These are phyloP conservation scores for Pogonocichla stellata DNA, from an alignment of 2,113 vertebrate genomes.

Conservation along the genomic window DNA sequence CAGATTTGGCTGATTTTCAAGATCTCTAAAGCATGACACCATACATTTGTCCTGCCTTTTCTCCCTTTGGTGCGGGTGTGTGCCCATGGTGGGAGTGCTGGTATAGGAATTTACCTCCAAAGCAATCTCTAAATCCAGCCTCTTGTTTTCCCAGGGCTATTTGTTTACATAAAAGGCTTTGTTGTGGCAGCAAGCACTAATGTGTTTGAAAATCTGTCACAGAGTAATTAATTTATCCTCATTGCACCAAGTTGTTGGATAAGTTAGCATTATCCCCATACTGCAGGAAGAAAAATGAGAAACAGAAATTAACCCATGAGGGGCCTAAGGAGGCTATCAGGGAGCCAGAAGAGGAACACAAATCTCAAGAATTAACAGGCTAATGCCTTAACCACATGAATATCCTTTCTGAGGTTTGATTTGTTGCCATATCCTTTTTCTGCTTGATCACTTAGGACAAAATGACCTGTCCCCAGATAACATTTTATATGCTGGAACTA, in stretches of 20 bases:
- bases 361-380: neutral
- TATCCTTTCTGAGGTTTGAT: conserved; percentile 55
- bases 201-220: conserved; percentile 18
- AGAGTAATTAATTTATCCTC: conserved; percentile 4
- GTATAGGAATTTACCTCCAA: conserved; percentile 1
- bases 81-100: neutral
- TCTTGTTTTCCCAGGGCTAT: conserved; percentile 21
- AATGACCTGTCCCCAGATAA: conserved; percentile 48
- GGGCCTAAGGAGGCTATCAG: neutral
- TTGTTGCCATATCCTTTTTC: conserved; percentile 41
- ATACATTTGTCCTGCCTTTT: neutral
- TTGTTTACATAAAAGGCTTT: conserved; percentile 34
- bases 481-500: conserved; percentile 37
- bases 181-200: neutral
- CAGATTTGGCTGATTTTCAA: conserved; percentile 44
- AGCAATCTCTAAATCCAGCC: neutral
- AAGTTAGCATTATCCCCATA: neutral
- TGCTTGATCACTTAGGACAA: conserved; percentile 53
- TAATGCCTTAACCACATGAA: conserved; percentile 54
- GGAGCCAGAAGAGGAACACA: neutral
- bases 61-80: neutral
- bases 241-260: neutral
- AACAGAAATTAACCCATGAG: conserved; percentile 25
- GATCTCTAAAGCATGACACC: conserved; percentile 1
- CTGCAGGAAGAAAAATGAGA: neutral